Conservation (phyloP, 2,888 invertebrate genomes). For the Odontocolon sp. region DNA sequence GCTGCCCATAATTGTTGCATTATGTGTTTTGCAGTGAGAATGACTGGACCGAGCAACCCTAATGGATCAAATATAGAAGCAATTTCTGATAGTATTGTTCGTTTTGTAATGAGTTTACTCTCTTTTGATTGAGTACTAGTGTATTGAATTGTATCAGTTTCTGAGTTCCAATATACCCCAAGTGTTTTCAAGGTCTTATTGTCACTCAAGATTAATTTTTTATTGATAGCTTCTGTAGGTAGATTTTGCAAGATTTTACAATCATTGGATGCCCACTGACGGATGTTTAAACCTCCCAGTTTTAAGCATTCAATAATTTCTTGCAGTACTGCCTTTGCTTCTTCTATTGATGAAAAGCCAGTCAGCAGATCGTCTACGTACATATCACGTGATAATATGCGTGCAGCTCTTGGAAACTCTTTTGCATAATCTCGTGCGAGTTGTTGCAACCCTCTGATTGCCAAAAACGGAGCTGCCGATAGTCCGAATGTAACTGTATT, state of each 20-base stretch:
- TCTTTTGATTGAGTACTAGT: slow-evolving; percentile 9
- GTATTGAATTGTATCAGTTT: slow-evolving; percentile 41
- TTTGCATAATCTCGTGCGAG: slow-evolving; percentile 37
- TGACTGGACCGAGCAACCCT: slow-evolving; percentile 38
- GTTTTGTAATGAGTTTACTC: slow-evolving; percentile 21
- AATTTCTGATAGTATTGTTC: slow-evolving; percentile 41
- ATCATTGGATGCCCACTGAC: slow-evolving; percentile 45
- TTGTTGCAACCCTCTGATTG: slow-evolving; percentile 38
- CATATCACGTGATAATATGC: slow-evolving; percentile 14
- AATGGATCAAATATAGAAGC: slow-evolving; percentile 37
- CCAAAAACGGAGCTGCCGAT: slow-evolving; percentile 45
- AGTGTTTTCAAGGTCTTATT: slow-evolving; percentile 37
- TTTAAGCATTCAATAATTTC: slow-evolving; percentile 16
- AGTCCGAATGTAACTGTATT: slow-evolving; percentile 48
- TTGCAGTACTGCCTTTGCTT: slow-evolving; percentile 3
- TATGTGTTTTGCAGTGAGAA: slow-evolving; percentile 27
- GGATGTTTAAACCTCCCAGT: slow-evolving; percentile 10
- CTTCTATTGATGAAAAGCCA: slow-evolving; percentile 6
- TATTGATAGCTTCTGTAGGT: not conserved
- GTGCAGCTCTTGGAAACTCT: slow-evolving; percentile 2
- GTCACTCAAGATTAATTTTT: slow-evolving; percentile 2
- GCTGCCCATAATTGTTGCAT: slow-evolving; percentile 36
- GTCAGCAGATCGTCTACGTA: slow-evolving; percentile 49
- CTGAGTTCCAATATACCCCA: slow-evolving; percentile 47
- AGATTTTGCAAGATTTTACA: slow-evolving; percentile 14